Evolutionary conservation across 2,113 vertebrate genomes (phyloP).

Genomic region (Protomyctophum bolini): DNA sequence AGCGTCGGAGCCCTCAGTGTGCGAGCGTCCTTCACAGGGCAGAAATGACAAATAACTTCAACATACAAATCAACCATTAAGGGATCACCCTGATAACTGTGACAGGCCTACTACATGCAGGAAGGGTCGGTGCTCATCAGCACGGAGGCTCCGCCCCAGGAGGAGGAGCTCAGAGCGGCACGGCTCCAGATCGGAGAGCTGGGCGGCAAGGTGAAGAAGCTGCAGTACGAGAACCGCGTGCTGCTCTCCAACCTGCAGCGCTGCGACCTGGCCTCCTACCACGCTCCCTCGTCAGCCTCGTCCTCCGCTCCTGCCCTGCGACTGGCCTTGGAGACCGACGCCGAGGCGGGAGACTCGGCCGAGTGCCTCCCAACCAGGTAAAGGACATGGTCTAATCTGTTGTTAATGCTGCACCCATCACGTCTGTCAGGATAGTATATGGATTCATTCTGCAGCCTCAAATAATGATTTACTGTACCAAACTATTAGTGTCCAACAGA

Average conservation of each 20-base stretch:
- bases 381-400: not conserved
- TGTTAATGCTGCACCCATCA: not conserved
- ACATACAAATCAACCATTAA: no score
- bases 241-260: slow-evolving; percentile 97
- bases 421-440: no score
- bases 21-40: no score
- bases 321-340: slow-evolving; percentile 90
- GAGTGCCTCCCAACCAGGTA: slow-evolving; percentile 85
- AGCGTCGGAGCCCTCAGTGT: no score
- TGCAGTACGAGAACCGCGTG: slow-evolving; percentile 98
- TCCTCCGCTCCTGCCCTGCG: slow-evolving; percentile 75
- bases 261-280: slow-evolving; percentile 92
- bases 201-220: slow-evolving; percentile 94
- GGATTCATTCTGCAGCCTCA: no score
- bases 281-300: slow-evolving; percentile 81
- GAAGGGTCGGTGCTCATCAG: slow-evolving; percentile 87
- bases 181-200: slow-evolving; percentile 93
- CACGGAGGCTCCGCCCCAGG: slow-evolving; percentile 78
- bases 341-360: slow-evolving; percentile 90
- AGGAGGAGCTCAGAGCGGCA: slow-evolving; percentile 89
- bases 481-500: no score
- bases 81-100: no score
- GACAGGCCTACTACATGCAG: slow-evolving; percentile 36
- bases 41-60: no score
- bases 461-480: no score